Evolutionary conservation across 2,888 invertebrate species (phyloP).

Genomic region (Diplazon laetatorius): DNA sequence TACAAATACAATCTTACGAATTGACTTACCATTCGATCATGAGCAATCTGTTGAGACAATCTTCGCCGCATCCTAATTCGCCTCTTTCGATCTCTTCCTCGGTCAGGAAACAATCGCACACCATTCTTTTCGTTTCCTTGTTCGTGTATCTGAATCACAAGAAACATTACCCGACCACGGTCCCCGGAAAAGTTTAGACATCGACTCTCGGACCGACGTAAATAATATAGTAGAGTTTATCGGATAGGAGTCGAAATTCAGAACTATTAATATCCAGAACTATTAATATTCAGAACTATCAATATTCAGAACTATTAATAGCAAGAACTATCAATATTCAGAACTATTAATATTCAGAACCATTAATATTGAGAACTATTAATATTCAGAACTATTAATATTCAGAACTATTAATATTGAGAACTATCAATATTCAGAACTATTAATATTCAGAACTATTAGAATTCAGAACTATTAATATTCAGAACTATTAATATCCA

Average conservation of each 20-base stretch:
- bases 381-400: neutral
- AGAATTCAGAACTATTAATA: neutral
- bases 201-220: too few relatives aligned
- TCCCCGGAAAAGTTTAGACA: too few relatives aligned
- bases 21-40: constrained; percentile 96
- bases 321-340: constrained; percentile 12
- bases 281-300: neutral
- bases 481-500: constrained; percentile 43
- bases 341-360: neutral
- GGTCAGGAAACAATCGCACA: constrained; percentile 96
- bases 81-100: constrained; percentile 93
- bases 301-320: too few relatives aligned
- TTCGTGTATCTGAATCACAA: constrained; percentile 90
- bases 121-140: constrained; percentile 96
- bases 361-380: constrained; percentile 41
- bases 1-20: too few relatives aligned
- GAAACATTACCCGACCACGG: too few relatives aligned
- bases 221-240: too few relatives aligned
- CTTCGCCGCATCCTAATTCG: constrained; percentile 95
- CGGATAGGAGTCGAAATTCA: too few relatives aligned
- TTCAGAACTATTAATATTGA: too few relatives aligned
- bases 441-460: neutral
- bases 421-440: constrained; percentile 61
- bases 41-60: constrained; percentile 97
- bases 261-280: neutral